Percentiles rank a stretch among this genome's conserved stretches.
Evolutionary conservation across 2,113 vertebrate species (phyloP).

Genomic region (Melanerpes aurifrons): DNA sequence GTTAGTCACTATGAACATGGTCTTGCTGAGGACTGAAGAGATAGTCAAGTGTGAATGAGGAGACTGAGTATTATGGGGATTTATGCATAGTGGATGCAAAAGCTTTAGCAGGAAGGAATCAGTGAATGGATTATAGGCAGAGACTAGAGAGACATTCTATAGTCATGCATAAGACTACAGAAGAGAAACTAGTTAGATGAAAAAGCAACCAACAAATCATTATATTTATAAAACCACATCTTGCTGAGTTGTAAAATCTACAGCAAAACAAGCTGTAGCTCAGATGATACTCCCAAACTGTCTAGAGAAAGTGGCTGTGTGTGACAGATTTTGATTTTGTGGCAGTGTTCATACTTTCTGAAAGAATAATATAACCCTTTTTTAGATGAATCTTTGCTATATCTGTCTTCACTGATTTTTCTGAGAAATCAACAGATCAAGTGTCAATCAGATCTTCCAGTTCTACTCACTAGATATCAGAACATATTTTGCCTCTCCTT

Average conservation of each 20-base stretch:
- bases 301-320: not conserved
- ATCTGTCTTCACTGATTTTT: not conserved
- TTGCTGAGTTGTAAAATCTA: not conserved
- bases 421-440: not conserved
- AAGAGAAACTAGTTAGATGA: not conserved
- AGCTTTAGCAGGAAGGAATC: not conserved
- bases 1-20: not conserved
- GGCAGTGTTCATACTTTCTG: not conserved
- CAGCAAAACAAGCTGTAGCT: not conserved
- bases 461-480: not conserved
- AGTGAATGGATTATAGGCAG: not conserved
- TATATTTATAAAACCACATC: not conserved
- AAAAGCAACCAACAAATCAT: not conserved
- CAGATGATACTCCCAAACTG: not conserved
- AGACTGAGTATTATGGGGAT: not conserved
- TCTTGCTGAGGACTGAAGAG: not conserved
- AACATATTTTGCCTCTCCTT: not conserved
- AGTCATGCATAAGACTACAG: not conserved
- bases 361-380: not conserved
- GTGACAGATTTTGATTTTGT: not conserved
- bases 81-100: not conserved
- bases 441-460: not conserved
- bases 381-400: not conserved
- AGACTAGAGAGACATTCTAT: not conserved
- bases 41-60: not conserved